phyloP scores from a whole-genome alignment of 2,888 invertebrate genomes.

The Lingula anatina region DNA sequence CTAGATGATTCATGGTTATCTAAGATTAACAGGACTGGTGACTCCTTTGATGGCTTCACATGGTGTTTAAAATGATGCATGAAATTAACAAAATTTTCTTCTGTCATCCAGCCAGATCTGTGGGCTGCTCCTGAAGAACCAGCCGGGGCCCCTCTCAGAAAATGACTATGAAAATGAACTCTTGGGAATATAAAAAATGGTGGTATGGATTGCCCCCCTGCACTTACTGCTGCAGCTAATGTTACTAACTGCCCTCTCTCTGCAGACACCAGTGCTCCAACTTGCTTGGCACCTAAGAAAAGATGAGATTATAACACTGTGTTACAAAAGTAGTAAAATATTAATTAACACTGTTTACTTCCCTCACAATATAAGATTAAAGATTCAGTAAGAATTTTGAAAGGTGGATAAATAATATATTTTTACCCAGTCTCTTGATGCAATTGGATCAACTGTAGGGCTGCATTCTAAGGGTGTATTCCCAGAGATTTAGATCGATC shows the following conservation, averaged over 20 bases:
- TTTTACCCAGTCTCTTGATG: too few species aligned
- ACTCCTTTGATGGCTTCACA: background rate
- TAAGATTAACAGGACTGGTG: background rate
- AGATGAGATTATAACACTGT: too few species aligned
- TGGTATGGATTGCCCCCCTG: conserved; percentile 1
- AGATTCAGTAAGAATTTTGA: too few species aligned
- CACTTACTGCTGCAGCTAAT: conserved; percentile 1
- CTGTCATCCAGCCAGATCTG: conserved; percentile 1
- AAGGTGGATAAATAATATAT: too few species aligned
- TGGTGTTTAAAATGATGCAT: background rate
- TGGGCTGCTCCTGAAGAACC: conserved; percentile 2
- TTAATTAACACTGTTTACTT: too few species aligned
- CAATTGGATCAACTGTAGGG: too few species aligned
- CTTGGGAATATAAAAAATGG: conserved; percentile 5
- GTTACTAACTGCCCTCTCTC: conserved; percentile 3
- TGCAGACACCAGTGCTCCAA: conserved; percentile 1
- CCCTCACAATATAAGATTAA: too few species aligned
- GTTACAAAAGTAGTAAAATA: too few species aligned
- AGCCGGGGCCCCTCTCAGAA: conserved; percentile 4
- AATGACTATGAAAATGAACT: conserved; percentile 2
- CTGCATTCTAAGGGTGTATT: too few species aligned
- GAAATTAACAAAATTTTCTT: background rate
- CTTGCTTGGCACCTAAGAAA: too few species aligned
- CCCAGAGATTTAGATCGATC: too few species aligned
- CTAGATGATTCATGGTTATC: background rate